phyloP scores from a whole-genome alignment of 1,140 invertebrate species.

The Agrypnia vestita region DNA sequence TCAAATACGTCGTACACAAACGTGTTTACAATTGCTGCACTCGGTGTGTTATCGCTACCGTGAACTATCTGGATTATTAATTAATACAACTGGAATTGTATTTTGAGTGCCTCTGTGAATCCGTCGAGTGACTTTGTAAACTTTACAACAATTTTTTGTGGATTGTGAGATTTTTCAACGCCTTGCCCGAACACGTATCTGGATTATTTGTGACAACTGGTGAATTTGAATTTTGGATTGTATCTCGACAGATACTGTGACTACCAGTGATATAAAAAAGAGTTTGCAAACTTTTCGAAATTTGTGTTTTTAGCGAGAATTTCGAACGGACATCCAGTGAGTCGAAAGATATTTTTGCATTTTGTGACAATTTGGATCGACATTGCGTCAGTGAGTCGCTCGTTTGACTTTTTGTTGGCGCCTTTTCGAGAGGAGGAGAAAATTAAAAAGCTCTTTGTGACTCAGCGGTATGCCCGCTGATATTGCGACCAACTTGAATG shows the following conservation, averaged over 20 bases:
- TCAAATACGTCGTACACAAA: neutral
- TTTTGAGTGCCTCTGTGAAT: too few species aligned
- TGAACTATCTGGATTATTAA: too few species aligned
- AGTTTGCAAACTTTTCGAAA: neutral
- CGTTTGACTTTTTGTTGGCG: neutral
- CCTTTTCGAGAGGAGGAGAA: neutral
- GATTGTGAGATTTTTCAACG: too few species aligned
- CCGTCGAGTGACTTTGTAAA: too few species aligned
- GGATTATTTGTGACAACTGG: too few species aligned
- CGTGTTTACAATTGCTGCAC: too few species aligned
- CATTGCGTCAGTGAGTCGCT: slow-evolving; percentile 1
- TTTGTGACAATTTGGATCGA: slow-evolving; percentile 17
- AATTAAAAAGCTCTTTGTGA: neutral
- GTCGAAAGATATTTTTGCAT: neutral
- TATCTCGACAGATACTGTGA: neutral
- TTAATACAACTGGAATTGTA: too few species aligned
- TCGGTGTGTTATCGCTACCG: too few species aligned
- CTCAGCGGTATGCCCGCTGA: slow-evolving; percentile 35
- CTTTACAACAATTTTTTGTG: too few species aligned
- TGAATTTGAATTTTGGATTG: too few species aligned
- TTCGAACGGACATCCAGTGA: neutral
- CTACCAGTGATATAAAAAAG: slow-evolving; percentile 11
- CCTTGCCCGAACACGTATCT: too few species aligned
- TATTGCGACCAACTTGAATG: slow-evolving; percentile 37
- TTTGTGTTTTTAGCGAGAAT: slow-evolving; percentile 2